Base-by-base conservation (phyloP, 23 tunicate species). In the Aplidium turbinatum region DNA sequence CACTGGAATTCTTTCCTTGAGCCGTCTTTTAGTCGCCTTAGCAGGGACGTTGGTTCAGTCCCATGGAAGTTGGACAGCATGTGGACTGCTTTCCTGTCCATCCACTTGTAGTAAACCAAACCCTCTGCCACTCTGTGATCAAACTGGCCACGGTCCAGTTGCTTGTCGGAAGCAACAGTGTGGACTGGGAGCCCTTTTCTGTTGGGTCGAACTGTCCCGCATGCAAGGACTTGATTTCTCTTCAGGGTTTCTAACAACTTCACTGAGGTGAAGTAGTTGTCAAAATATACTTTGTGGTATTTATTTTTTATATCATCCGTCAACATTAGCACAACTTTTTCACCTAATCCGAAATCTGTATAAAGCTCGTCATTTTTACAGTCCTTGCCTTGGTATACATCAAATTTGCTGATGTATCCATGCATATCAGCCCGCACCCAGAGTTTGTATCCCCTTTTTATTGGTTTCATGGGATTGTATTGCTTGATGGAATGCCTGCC, bases 401-500 rank as follows among this genome's bases (percentile, higher is more conserved):
- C 50, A 38, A 65, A 65, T 36, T 38, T 65, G 28, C 38, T 36
- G 25, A 65, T 30, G 22, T 65, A 65, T 7, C 72, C 72, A 36
- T 30, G 2, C 2, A 36, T 65, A 30, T 65, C 72, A 18, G 72
- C 48, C n/a, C 36, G 20, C 16, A 48, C 36, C 72, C 72, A 65
- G 38, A 65, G 23, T 38, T 65, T 65, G 27, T 65, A 65, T 38
- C 72, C 72, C 23, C 72, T 65, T 38, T 65, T 65, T 18, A 65
- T 65, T 35, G 72, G 72, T 30, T 38, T 65, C 48, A 65, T 65
- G 22, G 72, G 50, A 28, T 65, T 65, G 72, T 65, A 65, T 38
- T 65, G 72, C 28, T 65, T 65, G 48, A 65, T 11, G 25, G 33
- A 18, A 21, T 50, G 16, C 22, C 72, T 65, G 2, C 72, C 72